phyloP scores from a whole-genome alignment of 2,888 invertebrate genomes.

The Heteromurus nitidus region DNA sequence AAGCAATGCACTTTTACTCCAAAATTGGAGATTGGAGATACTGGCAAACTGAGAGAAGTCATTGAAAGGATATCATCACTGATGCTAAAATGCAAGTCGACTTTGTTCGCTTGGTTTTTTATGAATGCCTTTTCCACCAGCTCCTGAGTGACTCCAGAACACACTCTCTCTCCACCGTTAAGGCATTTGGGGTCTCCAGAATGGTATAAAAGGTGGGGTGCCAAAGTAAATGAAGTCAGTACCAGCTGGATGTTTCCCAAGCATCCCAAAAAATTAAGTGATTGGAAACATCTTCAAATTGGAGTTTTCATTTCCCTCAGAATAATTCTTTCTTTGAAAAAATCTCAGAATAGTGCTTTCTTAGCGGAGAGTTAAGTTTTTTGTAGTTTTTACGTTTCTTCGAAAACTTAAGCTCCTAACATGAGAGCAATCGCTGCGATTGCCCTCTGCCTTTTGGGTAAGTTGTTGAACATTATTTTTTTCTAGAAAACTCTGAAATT shows the following conservation, averaged over 20 bases:
- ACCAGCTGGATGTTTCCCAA: conserved; percentile 38
- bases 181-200: no score
- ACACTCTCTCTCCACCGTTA: no score
- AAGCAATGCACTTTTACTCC: no score
- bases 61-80: no score
- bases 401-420: conserved; percentile 44
- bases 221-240: conserved; percentile 2
- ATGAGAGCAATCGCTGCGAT: conserved; percentile 59
- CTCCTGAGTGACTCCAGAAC: no score
- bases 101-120: no score
- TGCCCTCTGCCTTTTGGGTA: conserved; percentile 63
- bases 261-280: conserved; percentile 20
- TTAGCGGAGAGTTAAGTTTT: conserved; percentile 21
- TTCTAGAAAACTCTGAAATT: no score
- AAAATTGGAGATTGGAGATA: no score
- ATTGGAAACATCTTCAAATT: conserved; percentile 6
- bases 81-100: no score
- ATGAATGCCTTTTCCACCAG: no score
- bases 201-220: conserved; percentile 24
- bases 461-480: background rate
- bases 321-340: background rate
- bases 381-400: conserved; percentile 3
- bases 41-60: no score
- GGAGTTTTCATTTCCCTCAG: conserved; percentile 1
- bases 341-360: background rate